Evolutionary conservation across 2,113 vertebrate genomes (phyloP).

Genomic region (Manacus vitellinus): DNA sequence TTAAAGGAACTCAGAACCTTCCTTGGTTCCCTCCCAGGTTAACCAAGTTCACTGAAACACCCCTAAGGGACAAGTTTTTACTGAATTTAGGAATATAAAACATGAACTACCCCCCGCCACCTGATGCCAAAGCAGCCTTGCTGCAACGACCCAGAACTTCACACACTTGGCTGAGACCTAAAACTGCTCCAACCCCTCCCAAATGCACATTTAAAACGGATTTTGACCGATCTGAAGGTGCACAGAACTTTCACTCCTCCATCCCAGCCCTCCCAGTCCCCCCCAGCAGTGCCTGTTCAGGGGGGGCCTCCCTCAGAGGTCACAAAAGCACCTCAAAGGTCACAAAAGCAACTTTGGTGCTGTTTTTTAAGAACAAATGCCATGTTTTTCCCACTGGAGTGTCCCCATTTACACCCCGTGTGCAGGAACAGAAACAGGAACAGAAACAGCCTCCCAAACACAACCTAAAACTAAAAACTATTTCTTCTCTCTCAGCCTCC

Average conservation of each 20-base stretch:
- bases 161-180: not conserved
- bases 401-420: not conserved
- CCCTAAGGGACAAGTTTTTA: not conserved
- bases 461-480: not conserved
- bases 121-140: not conserved
- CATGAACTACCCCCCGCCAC: fast-evolving
- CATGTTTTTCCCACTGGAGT: not conserved
- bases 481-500: not conserved
- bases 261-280: fast-evolving
- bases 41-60: not conserved
- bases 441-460: not conserved
- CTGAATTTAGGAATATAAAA: not conserved
- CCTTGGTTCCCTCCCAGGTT: not conserved
- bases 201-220: not conserved
- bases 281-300: not conserved
- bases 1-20: not conserved
- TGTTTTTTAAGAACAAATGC: not conserved
- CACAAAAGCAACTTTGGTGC: not conserved
- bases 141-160: not conserved
- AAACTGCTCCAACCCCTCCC: not conserved
- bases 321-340: not conserved
- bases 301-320: not conserved
- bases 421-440: not conserved
- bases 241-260: not conserved
- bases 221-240: not conserved